Evolutionary conservation across 2,113 vertebrate genomes (phyloP), one percentile per base, ranked within the genome.

Genomic region (Echinops telfairi): DNA sequence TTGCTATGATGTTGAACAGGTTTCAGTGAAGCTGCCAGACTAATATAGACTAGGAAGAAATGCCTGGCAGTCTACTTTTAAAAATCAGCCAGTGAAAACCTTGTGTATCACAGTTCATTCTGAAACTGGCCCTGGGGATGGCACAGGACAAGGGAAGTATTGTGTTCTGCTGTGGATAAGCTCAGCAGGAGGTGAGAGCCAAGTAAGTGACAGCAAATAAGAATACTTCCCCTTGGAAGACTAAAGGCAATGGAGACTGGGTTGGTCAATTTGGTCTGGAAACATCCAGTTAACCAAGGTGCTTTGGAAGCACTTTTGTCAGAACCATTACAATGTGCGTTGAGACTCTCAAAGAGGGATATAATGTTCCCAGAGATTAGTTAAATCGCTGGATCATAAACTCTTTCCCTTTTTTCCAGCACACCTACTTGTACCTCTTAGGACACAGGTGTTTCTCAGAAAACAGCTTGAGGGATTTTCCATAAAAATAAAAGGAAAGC

Each of bases 401-500:
- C 57, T 84, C 29, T 86, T 89, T 78, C 8, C 70, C 12, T 71
- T 92, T 83, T 29, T 93, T 88, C 57, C 60, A 88, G 29, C 86
- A 71, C 10, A 81, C 1, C 1, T 6, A 83, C 43, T 88, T 90
- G 64, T 83, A 77, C 16, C 1, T 70, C 22, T 88, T 43, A 80
- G 53, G 6, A 81, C 19, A 31, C 43, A 89, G 2, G 1, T 73
- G 9, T 94, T 91, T 60, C 79, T 89, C 36, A 79, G 73, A 83
- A 90, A 36, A 80, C n/a, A 90, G 31, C 20, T n/a, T 11, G 38
- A 73, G 11, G 81, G 8, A 40, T 73, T 86, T 91, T 85, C 27
- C 75, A 92, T 75, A 88, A 77, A 53, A 60, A 36, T 36, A 62
- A 81, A 82, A 92, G n/a, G 29, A 91, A 85, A 89, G 57, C 1